Base-by-base conservation (phyloP, 2,888 invertebrate genomes). In the Horisme vitalbata region DNA sequence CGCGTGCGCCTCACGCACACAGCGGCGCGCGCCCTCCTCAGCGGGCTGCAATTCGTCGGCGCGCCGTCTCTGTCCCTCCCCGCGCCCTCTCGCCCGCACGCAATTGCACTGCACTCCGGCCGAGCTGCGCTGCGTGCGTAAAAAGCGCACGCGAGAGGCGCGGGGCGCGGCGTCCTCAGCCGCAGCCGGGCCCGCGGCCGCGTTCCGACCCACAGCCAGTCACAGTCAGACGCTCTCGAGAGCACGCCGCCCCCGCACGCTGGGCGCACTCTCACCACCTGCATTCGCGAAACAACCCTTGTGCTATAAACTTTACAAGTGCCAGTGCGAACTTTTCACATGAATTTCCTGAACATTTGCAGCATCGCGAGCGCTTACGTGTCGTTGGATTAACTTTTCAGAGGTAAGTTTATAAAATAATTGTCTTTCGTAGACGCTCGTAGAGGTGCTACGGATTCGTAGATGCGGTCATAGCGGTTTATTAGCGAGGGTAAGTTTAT, bases 71-170 rank as follows among this genome's bases (percentile, higher is more conserved):
- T 67, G 57, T 71, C 66, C 64, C 71, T 55, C 61, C 71, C 67
- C 73, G 66, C 73, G 61, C 65, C 65, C 74, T 70, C 71, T 60
- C 75, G 63, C 75, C 81, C 84, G 82, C 83, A 79, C 85, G 86
- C 88, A 88, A 88, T 89, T 88, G 87, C 88, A 87, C 82, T 88
- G 87, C 87, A 85, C 84, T 84, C 81, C 59, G 73, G 72, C 72
- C 71, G 73, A 34, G 79, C 69, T 74, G 76, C 77, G 77, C 72
- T 79, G 79, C 79, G 82, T 86, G 88, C 87, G 87, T 87, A 88
- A 87, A 88, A 88, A 88, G 87, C 89, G 89, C 89, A 89, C 83
- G 84, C 83, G 76, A 79, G 82, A 79, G 75, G 80, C 46, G 83
- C 73, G 82, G 79, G 80, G 79, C 62, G 71, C 61, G 68, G 33